These are phyloP conservation scores for Umimayanthus kanabou DNA, from an alignment of 92 coral and sea anemone genomes.

Conservation along the genomic window DNA sequence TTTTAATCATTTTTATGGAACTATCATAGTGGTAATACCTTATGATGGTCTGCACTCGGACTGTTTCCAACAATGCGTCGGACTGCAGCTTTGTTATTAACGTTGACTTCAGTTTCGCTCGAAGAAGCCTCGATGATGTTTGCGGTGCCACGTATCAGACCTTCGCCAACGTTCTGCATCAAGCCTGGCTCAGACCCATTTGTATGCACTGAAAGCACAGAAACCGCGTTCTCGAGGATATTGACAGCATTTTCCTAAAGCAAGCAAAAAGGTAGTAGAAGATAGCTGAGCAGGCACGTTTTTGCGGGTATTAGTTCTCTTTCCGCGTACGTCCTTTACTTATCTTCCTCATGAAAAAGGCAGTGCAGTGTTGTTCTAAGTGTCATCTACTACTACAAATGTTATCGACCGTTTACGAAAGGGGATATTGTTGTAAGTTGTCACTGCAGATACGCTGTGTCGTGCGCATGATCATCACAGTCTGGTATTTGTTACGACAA, in stretches of 20 bases:
- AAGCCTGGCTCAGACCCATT: conserved; percentile 47
- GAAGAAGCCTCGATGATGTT: conserved; percentile 71
- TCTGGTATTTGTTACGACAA: too few relatives aligned
- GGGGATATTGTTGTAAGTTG: too few relatives aligned
- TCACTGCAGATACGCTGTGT: too few relatives aligned
- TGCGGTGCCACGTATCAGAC: conserved; percentile 78
- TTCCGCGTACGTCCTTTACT: not conserved
- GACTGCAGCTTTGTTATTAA: not conserved
- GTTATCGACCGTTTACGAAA: too few relatives aligned
- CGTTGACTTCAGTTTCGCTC: conserved; percentile 41
- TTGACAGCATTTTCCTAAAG: conserved; percentile 74
- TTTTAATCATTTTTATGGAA: not conserved
- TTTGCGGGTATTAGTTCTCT: not conserved
- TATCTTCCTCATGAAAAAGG: too few relatives aligned
- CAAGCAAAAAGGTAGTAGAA: not conserved
- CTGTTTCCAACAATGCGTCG: not conserved
- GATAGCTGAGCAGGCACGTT: too few relatives aligned
- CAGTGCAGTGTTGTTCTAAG: too few relatives aligned
- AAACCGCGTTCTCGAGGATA: conserved; percentile 65
- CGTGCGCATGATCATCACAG: too few relatives aligned
- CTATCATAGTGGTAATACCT: not conserved
- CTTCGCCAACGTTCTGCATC: conserved; percentile 65
- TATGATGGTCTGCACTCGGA: not conserved
- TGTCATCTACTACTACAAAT: too few relatives aligned
- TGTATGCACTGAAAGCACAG: conserved; percentile 58